Evolutionary conservation across 2,888 invertebrate genomes (phyloP).

Genomic region (Trichogramma dendrolimi): DNA sequence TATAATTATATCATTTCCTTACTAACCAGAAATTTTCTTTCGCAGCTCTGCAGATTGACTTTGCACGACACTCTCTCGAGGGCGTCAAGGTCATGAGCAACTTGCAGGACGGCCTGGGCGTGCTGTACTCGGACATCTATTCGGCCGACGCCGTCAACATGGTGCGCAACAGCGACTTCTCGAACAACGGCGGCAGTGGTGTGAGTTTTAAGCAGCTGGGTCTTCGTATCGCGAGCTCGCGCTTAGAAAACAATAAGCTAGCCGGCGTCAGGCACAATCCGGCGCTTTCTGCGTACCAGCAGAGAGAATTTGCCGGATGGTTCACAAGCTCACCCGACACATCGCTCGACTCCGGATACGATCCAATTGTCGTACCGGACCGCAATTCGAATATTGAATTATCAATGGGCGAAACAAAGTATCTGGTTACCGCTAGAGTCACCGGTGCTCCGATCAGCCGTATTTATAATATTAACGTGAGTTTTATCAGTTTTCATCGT

Average conservation of each 20-base stretch:
- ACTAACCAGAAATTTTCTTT: background rate
- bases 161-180: constrained; percentile 79
- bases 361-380: constrained; percentile 69
- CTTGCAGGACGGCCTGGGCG: constrained; percentile 87
- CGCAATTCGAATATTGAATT: constrained; percentile 60
- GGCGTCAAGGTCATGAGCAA: constrained; percentile 79
- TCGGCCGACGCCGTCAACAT: constrained; percentile 77
- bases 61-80: constrained; percentile 77
- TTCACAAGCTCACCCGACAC: constrained; percentile 68
- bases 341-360: constrained; percentile 68
- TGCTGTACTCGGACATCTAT: constrained; percentile 91
- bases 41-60: constrained; percentile 78
- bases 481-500: constrained; percentile 13
- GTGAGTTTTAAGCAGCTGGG: constrained; percentile 86
- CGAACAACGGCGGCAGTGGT: constrained; percentile 81
- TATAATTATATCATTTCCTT: background rate
- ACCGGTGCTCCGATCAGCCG: constrained; percentile 55
- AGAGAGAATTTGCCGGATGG: constrained; percentile 91
- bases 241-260: constrained; percentile 75
- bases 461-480: constrained; percentile 42
- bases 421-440: constrained; percentile 70
- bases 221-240: constrained; percentile 70
- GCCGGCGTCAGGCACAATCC: constrained; percentile 93
- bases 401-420: constrained; percentile 72
- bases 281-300: constrained; percentile 74